These are phyloP conservation scores for Xiphias gladius DNA, from an alignment of 2,113 vertebrate genomes.

Conservation along the genomic window DNA sequence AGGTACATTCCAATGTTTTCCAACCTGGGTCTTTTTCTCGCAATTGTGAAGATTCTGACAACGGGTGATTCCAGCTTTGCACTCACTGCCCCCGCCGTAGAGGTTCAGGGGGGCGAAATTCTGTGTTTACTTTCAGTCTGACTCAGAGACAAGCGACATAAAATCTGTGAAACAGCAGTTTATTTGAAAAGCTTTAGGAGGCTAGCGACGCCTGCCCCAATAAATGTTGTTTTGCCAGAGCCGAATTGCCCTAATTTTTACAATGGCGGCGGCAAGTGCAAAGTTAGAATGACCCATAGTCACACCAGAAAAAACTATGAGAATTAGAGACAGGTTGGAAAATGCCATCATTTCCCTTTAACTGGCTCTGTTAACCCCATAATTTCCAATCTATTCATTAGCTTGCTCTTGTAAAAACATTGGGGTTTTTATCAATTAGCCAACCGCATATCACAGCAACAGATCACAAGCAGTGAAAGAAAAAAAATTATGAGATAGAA, in stretches of 20 bases:
- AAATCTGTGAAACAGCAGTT: not conserved
- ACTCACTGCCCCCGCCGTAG: no score
- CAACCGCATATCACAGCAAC: not conserved
- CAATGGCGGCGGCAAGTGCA: no score
- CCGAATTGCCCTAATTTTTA: no score
- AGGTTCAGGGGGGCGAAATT: not conserved
- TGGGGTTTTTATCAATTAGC: not conserved
- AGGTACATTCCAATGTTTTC: not conserved
- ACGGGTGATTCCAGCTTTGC: no score
- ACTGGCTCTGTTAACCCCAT: not conserved
- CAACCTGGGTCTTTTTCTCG: no score
- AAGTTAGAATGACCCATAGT: not conserved
- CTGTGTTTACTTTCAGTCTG: slow-evolving; percentile 9
- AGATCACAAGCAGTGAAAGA: not conserved
- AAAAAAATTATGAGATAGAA: not conserved
- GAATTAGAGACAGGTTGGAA: not conserved
- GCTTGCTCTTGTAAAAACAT: not conserved
- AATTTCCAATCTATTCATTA: not conserved
- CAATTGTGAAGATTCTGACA: no score
- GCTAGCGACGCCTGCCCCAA: not conserved
- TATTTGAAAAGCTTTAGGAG: slow-evolving; percentile 2
- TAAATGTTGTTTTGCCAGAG: not conserved
- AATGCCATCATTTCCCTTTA: not conserved
- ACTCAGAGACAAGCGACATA: not conserved
- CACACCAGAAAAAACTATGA: not conserved